phyloP scores from a whole-genome alignment of 2,113 vertebrate genomes.

The Ophiodon elongatus region DNA sequence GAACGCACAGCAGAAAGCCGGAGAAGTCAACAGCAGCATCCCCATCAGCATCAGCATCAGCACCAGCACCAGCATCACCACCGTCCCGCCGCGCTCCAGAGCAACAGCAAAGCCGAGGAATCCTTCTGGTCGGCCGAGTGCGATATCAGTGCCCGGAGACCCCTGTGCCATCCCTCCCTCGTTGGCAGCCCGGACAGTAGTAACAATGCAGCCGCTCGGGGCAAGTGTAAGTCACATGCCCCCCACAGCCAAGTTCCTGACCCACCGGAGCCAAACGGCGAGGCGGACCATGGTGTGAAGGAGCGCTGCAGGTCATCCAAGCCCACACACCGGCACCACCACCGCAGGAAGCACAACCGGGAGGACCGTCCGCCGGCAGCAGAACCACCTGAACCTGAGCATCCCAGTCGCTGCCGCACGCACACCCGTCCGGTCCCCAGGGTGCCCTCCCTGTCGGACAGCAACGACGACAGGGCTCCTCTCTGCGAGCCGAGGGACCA shows the following conservation, averaged over 20 bases:
- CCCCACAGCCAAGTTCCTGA: conserved; percentile 63
- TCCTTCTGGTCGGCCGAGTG: conserved; percentile 81
- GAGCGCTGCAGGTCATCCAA: conserved; percentile 78
- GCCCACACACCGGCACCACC: conserved; percentile 79
- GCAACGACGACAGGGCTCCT: conserved; percentile 77
- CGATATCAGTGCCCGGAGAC: conserved; percentile 93
- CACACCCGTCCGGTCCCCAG: conserved; percentile 71
- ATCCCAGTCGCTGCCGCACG: conserved; percentile 64
- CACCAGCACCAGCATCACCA: conserved; percentile 78
- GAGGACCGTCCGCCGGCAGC: conserved; percentile 58
- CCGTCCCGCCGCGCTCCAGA: conserved; percentile 68
- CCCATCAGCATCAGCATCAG: conserved; percentile 72
- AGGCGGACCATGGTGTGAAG: conserved; percentile 63
- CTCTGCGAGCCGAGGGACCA: conserved; percentile 72
- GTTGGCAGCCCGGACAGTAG: conserved; percentile 74
- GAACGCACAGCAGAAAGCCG: conserved; percentile 68
- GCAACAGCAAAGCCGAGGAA: conserved; percentile 72
- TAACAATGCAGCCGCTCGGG: conserved; percentile 67
- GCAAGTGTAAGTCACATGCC: conserved; percentile 73
- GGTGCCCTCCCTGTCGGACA: conserved; percentile 78
- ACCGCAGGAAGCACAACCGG: conserved; percentile 77
- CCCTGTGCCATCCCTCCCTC: conserved; percentile 90
- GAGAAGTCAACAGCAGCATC: conserved; percentile 73
- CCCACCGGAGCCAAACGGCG: conserved; percentile 62
- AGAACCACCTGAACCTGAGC: conserved; percentile 47